Percentiles rank a stretch among this genome's conserved stretches.
Evolutionary conservation across 1,140 invertebrate species (phyloP).

Genomic region (Musca vetustissima): DNA sequence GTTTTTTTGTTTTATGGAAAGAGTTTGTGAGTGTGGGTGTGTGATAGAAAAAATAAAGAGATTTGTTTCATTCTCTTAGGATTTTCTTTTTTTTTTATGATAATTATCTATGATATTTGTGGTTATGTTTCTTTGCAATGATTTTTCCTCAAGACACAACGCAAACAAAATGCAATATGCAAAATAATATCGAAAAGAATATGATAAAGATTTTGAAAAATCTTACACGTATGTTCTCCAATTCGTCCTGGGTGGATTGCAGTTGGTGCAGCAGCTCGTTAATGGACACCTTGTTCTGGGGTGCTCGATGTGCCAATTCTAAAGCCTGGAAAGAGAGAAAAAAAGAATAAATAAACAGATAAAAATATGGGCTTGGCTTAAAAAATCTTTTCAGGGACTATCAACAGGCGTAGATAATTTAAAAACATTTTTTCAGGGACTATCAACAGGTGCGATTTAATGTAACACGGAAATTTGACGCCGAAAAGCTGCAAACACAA

Average conservation of each 20-base stretch:
- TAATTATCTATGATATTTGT: too few species aligned
- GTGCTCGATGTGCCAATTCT: slow-evolving; percentile 61
- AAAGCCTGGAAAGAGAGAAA: slow-evolving; percentile 58
- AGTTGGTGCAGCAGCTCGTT: slow-evolving; percentile 77
- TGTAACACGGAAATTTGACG: too few species aligned
- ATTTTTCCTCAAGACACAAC: slow-evolving; percentile 37
- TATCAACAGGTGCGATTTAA: too few species aligned
- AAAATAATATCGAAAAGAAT: slow-evolving; percentile 53
- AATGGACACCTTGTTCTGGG: slow-evolving; percentile 68
- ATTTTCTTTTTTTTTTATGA: too few species aligned
- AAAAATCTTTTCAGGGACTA: too few species aligned
- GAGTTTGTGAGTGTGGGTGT: neutral
- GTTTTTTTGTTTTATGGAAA: slow-evolving; percentile 5
- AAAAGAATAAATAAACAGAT: neutral
- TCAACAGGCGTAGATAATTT: too few species aligned
- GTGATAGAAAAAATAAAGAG: too few species aligned
- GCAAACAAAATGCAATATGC: slow-evolving; percentile 55
- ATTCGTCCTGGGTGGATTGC: slow-evolving; percentile 76
- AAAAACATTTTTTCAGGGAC: too few species aligned
- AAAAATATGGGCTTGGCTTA: too few species aligned
- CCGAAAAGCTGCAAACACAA: too few species aligned
- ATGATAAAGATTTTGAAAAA: slow-evolving; percentile 55
- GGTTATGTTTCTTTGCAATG: too few species aligned
- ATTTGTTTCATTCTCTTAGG: too few species aligned
- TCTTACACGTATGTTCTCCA: slow-evolving; percentile 81